Evolutionary conservation across 2,888 invertebrate genomes (phyloP).

Genomic region (Craniophora ligustri): DNA sequence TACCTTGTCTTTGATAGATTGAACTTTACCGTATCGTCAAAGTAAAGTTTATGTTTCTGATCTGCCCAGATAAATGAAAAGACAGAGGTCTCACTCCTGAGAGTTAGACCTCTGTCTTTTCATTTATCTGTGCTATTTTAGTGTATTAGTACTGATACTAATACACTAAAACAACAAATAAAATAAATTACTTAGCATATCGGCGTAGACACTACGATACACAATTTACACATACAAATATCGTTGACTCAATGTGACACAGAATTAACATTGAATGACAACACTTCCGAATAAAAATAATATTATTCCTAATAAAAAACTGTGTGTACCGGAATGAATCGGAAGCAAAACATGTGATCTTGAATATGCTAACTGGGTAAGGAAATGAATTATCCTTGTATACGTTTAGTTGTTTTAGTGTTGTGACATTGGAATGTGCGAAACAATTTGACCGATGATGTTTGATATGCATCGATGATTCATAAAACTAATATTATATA

Average conservation of each 20-base stretch:
- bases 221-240: slow-evolving; percentile 3
- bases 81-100: too few relatives aligned
- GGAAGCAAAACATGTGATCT: slow-evolving; percentile 28
- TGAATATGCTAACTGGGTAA: slow-evolving; percentile 28
- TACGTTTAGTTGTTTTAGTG: background rate
- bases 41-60: too few relatives aligned
- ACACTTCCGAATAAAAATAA: slow-evolving; percentile 30
- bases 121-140: too few relatives aligned
- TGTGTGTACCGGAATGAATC: slow-evolving; percentile 30
- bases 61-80: too few relatives aligned
- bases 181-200: too few relatives aligned
- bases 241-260: background rate
- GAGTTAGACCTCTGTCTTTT: too few relatives aligned
- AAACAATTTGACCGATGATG: slow-evolving; percentile 18
- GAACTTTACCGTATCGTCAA: too few relatives aligned
- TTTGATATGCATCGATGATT: background rate
- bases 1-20: too few relatives aligned
- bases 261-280: slow-evolving; percentile 11
- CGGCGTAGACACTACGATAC: too few relatives aligned
- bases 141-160: too few relatives aligned
- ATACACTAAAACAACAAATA: too few relatives aligned
- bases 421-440: slow-evolving; percentile 22
- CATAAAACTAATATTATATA: background rate
- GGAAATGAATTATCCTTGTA: slow-evolving; percentile 32
- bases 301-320: slow-evolving; percentile 19